These are phyloP conservation scores for Trichosurus vulpecula DNA, from an alignment of 2,797 vertebrate genomes.

Conservation along the genomic window DNA sequence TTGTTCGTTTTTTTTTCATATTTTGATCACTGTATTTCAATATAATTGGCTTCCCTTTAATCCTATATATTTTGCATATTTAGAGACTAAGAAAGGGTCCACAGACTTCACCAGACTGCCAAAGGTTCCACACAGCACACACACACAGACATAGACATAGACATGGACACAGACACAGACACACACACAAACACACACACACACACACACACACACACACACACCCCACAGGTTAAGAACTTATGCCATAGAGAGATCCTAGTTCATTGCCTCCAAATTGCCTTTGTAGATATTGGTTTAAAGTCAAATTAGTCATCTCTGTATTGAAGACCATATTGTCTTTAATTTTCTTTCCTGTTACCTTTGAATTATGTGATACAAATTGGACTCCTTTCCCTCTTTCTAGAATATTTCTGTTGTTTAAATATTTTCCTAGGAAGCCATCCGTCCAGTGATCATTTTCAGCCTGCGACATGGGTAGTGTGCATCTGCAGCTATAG, in stretches of 20 bases:
- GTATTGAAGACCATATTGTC: neutral
- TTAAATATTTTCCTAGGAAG: constrained; percentile 77
- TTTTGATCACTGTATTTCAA: neutral
- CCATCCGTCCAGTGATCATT: constrained; percentile 79
- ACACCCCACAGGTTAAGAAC: neutral
- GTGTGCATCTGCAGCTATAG: constrained; percentile 81
- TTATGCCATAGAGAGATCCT: neutral
- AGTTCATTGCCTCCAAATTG: neutral
- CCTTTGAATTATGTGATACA: constrained; percentile 52
- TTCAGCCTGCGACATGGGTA: constrained; percentile 69
- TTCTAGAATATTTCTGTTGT: constrained; percentile 58
- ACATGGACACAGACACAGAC: no score
- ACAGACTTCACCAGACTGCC: neutral
- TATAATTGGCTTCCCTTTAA: neutral
- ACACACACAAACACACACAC: neutral
- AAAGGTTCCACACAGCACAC: neutral
- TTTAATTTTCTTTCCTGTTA: constrained; percentile 42
- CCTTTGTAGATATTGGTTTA: neutral
- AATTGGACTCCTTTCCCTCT: constrained; percentile 44
- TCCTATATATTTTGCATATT: neutral
- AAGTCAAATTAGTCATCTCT: neutral
- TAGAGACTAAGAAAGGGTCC: neutral
- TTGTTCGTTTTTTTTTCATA: neutral
- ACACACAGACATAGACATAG: no score
- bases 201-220: no score